phyloP scores from a whole-genome alignment of 2,113 vertebrate genomes.

The Poeciliopsis retropinna region DNA sequence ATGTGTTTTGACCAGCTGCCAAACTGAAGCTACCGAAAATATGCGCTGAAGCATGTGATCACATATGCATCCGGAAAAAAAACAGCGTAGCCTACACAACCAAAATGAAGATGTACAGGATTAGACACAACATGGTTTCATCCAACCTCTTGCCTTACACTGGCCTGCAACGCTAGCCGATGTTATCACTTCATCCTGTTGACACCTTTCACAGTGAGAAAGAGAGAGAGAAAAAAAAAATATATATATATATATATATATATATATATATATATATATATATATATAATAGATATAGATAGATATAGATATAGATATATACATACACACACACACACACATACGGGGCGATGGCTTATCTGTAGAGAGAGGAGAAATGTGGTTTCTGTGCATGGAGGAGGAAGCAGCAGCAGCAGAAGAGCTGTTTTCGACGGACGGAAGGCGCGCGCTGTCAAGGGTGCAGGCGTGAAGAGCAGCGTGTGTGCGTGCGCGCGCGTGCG shows the following conservation, averaged over 20 bases:
- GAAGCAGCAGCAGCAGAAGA: not conserved
- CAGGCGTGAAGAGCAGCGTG: not conserved
- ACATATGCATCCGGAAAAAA: not conserved
- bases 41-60: not conserved
- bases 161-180: slow-evolving; percentile 9
- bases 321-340: not conserved
- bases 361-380: slow-evolving; percentile 11
- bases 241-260: not conserved
- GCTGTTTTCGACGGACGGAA: not conserved
- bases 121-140: not conserved
- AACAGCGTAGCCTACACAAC: not conserved
- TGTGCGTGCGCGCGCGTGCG: not conserved
- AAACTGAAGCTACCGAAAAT: not conserved
- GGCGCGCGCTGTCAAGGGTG: not conserved
- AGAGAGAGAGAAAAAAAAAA: not conserved
- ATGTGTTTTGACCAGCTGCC: not conserved
- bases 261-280: not conserved
- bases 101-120: not conserved
- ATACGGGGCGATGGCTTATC: slow-evolving; percentile 8
- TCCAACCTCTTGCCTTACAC: not conserved
- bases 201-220: slow-evolving; percentile 38
- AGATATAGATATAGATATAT: too few relatives aligned
- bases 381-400: slow-evolving; percentile 35
- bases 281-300: not conserved
- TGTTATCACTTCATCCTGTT: slow-evolving; percentile 58